These are phyloP conservation scores for Remorina albescens DNA, from an alignment of 2,797 vertebrate genomes.

Conservation along the genomic window DNA sequence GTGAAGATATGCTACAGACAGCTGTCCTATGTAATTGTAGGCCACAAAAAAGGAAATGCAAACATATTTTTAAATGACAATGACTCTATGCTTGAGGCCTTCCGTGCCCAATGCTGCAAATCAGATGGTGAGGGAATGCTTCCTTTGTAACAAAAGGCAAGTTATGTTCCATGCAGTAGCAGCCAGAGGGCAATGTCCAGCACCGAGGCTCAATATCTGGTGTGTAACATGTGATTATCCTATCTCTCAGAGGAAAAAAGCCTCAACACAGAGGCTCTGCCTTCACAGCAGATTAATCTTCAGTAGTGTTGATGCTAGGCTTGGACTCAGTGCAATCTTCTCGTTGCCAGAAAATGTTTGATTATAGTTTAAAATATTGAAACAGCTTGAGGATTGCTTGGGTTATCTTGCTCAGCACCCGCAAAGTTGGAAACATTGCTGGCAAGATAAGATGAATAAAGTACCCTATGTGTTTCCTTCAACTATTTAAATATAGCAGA, in stretches of 20 bases:
- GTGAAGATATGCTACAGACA: slow-evolving; percentile 15
- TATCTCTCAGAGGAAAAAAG: slow-evolving; percentile 33
- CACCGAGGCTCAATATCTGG: slow-evolving; percentile 45
- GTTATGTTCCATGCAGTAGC: slow-evolving; percentile 42
- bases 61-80: slow-evolving; percentile 40
- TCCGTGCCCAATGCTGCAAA: slow-evolving; percentile 35
- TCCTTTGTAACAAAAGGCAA: slow-evolving; percentile 33
- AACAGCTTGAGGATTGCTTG: slow-evolving; percentile 61
- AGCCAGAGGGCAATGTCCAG: slow-evolving; percentile 58
- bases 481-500: slow-evolving; percentile 56
- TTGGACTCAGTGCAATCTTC: slow-evolving; percentile 60
- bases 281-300: slow-evolving; percentile 69
- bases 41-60: slow-evolving; percentile 19
- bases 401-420: slow-evolving; percentile 57
- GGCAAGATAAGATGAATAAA: slow-evolving; percentile 67
- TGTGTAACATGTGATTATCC: slow-evolving; percentile 48
- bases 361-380: slow-evolving; percentile 68
- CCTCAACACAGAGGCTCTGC: slow-evolving; percentile 26
- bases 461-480: slow-evolving; percentile 45
- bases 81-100: slow-evolving; percentile 19
- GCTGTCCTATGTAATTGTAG: slow-evolving; percentile 13
- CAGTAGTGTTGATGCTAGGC: slow-evolving; percentile 57
- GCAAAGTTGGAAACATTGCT: slow-evolving; percentile 53
- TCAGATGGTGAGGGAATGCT: slow-evolving; percentile 42
- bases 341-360: slow-evolving; percentile 63